Evolutionary conservation across 2,797 vertebrate genomes (phyloP), one percentile per base, ranked within the genome.

Genomic region (Peromyscus nudipes): DNA sequence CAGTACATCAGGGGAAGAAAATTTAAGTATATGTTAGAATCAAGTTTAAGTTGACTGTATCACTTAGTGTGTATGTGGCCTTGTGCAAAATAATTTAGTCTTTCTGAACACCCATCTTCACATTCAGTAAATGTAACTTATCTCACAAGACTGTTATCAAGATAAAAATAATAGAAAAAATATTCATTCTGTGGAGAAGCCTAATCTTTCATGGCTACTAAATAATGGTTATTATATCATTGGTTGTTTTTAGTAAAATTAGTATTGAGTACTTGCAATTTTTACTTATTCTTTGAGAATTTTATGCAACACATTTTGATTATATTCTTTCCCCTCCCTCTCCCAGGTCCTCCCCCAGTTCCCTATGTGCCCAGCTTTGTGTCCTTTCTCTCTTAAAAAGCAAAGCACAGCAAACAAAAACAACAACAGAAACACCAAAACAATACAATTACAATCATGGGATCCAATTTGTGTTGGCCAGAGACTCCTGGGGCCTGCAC

Each of bases 191-290:
- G 75, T 67, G 14, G 7, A 89, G 69, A 92, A 67, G 29, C 17
- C 34, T 90, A 29, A 27, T 19, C 73, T 93, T 93, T 92, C 82
- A 83, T 49, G 86, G 76, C 60, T 2, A 69, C 2, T 86, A 52
- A 29, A 34, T 73, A 49, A 21, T 49, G 5, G 6, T 57, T 73
- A 73, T 57, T 71, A 71, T 62, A 40, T 43, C 5, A n/a, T 65
- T 67, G 43, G 12, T 71, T 46, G 29, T 64, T 91, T 96, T 95
- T 89, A 93, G 92, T 94, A 64, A 92, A 88, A 21, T 94, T 80
- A 55, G 21, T 25, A 93, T 79, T 96, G 89, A 25, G 40, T 85
- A 12, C 87, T 82, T 84, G 37, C 19, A 37, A 93, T 34, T 21
- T 69, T 52, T 69, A 52, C 2, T 37, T 69, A 86, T 71, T 71